Conservation (phyloP, 2,888 invertebrate species). For the Volucella inanis region DNA sequence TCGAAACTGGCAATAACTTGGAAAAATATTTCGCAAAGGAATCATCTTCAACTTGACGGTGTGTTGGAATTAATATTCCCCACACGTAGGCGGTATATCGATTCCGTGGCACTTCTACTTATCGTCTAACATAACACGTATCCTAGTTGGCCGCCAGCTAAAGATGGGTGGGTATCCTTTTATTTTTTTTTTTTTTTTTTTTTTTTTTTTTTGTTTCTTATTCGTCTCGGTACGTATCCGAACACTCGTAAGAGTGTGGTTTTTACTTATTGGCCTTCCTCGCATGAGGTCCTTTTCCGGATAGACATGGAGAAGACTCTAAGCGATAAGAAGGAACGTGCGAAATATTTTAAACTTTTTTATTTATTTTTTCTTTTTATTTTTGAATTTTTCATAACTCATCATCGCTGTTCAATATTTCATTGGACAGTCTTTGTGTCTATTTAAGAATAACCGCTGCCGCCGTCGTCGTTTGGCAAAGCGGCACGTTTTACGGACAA, state of each 20-base stretch:
- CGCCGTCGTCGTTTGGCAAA: slow-evolving; percentile 14
- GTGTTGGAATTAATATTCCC: slow-evolving; percentile 57
- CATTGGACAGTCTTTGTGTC: slow-evolving; percentile 72
- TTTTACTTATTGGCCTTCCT: slow-evolving; percentile 27
- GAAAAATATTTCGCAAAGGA: slow-evolving; percentile 40
- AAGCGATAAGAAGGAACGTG: slow-evolving; percentile 71
- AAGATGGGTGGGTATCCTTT: slow-evolving; percentile 50
- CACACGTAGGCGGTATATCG: slow-evolving; percentile 67
- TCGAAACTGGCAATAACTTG: slow-evolving; percentile 28
- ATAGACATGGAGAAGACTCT: slow-evolving; percentile 52
- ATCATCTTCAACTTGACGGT: slow-evolving; percentile 56
- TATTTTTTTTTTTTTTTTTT: not conserved
- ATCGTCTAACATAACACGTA: slow-evolving; percentile 67
- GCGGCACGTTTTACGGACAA: slow-evolving; percentile 53
- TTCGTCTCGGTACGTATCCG: slow-evolving; percentile 32
- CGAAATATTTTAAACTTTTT: slow-evolving; percentile 72
- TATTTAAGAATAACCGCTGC: slow-evolving; percentile 55
- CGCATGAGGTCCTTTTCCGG: slow-evolving; percentile 58
- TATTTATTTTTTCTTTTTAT: slow-evolving; percentile 20
- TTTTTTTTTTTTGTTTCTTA: slow-evolving; percentile 6
- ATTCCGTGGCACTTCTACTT: slow-evolving; percentile 70
- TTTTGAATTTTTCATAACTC: slow-evolving; percentile 69
- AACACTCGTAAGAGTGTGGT: slow-evolving; percentile 51
- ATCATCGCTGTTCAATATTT: slow-evolving; percentile 71
- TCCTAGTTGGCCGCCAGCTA: slow-evolving; percentile 63